Conservation (phyloP, 1,140 invertebrate genomes). For the Magallana ariakensis region DNA sequence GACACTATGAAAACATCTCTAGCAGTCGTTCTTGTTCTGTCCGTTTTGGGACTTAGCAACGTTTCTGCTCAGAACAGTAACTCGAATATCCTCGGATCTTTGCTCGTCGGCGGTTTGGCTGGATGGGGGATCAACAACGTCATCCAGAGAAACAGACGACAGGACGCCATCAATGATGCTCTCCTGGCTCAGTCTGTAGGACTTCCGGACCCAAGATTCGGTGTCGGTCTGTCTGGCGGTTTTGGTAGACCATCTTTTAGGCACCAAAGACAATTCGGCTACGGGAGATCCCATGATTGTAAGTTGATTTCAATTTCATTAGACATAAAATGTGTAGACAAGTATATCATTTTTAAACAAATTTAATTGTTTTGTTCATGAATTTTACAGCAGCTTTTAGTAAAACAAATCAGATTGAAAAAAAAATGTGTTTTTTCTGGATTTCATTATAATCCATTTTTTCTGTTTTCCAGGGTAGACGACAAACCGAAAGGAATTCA, state of each 20-base stretch:
- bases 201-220: background rate
- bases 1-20: background rate
- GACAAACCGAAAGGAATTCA: no score
- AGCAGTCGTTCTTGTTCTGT: background rate
- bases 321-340: no score
- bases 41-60: background rate
- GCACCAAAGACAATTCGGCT: background rate
- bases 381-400: no score
- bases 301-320: background rate
- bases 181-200: background rate
- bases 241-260: background rate
- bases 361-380: no score
- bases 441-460: no score
- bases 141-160: background rate
- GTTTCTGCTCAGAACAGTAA: constrained; percentile 1
- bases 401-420: no score
- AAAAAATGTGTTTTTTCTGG: no score
- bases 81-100: background rate
- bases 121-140: background rate
- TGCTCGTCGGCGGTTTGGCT: background rate
- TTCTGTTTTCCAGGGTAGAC: no score
- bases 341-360: no score
- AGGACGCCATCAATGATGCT: background rate
- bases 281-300: background rate
- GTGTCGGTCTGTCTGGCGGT: background rate